Evolutionary conservation across 2,888 invertebrate species (phyloP), one percentile per base, ranked within the genome.

Genomic region (Cryptosula pallasiana): DNA sequence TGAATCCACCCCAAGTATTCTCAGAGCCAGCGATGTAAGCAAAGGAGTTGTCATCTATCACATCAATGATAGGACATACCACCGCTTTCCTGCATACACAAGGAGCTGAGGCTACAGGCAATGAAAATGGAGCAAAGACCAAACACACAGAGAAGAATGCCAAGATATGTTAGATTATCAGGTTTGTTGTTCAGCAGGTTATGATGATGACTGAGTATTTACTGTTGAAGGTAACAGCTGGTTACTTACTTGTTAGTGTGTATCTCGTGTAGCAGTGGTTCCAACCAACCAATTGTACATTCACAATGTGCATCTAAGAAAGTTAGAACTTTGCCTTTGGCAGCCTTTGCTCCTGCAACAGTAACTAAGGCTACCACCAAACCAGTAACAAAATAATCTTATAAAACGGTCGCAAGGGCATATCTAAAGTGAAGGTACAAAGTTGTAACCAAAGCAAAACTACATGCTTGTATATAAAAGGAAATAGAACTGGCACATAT

Each of bases 1-100:
- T 99, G 87, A 99, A 99, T 32, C 98, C 98, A 75, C 98, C 98
- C 97, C 98, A 99, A 0, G 98, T 99, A 91, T 96, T 95, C 84
- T 99, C 98, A 0, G 96, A 96, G 0, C 98, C 98, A 71, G 96
- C 93, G 75, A 98, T 94, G 87, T 99, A 99, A 86, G 98, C 97
- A 86, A 99, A 99, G 1, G 94, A 95, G 80, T 98, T 96, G 85
- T 99, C 98, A 69, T 95, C 95, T 81, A 99, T 98, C 73, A 99
- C 96, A 86, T 99, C 99, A 79, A 99, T 98, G 78, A 99, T 95
- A 9, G 99, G 98, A 85, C 97, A 95, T 2, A 96, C 97, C 69
- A 99, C 96, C 0, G 94, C 93, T 76, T 91, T 92, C 74, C 84
- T 84, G 78, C 1, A 74, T 23, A n/a, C 2, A 63, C 63, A 63